A percentile compares a stretch with the other conserved stretches of the same genome.
These are phyloP conservation scores for Parotia lawesii DNA, from an alignment of 2,113 vertebrate species.

Conservation along the genomic window DNA sequence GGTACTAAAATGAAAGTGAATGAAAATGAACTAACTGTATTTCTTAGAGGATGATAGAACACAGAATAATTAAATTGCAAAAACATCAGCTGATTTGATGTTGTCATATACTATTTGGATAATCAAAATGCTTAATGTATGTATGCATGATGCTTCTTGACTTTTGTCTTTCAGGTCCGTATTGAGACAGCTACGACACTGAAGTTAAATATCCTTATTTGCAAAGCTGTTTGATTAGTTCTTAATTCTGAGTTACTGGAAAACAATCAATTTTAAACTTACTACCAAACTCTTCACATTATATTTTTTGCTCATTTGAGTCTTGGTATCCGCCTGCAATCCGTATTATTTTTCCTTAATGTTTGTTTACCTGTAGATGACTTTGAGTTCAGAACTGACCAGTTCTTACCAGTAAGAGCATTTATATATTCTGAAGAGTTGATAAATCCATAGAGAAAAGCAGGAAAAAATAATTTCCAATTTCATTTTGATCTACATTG, in stretches of 20 bases:
- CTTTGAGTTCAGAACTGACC: conserved; percentile 95
- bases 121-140: background rate
- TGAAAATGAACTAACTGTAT: background rate
- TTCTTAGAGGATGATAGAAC: background rate
- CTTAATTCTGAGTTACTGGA: background rate
- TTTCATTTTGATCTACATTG: background rate
- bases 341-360: conserved; percentile 75
- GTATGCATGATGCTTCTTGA: background rate
- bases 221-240: background rate
- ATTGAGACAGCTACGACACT: conserved; percentile 95
- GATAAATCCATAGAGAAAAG: background rate
- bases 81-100: background rate
- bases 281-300: background rate
- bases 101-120: background rate
- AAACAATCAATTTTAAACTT: background rate
- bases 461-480: background rate
- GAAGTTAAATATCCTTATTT: conserved; percentile 93
- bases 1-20: background rate
- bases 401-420: conserved; percentile 89
- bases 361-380: conserved; percentile 87
- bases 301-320: background rate
- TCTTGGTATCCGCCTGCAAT: rapidly evolving
- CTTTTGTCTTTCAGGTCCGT: conserved; percentile 83
- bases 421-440: background rate
- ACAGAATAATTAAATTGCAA: background rate